Evolutionary conservation across 2,797 vertebrate species (phyloP).

Genomic region (Amazona ochrocephala): DNA sequence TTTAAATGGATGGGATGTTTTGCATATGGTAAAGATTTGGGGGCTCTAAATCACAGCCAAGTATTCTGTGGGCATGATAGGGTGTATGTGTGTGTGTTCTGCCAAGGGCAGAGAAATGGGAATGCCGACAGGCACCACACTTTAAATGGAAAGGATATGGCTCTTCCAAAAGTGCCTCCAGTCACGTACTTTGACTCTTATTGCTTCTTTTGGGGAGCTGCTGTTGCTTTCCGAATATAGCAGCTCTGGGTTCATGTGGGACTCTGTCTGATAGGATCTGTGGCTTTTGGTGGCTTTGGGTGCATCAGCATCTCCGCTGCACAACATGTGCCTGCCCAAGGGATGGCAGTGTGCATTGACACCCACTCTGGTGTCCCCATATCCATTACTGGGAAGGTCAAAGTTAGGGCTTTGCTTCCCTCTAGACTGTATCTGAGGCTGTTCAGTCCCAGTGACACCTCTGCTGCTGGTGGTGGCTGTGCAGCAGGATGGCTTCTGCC

Average conservation of each 20-base stretch:
- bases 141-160: neutral
- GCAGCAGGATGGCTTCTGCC: neutral
- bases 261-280: neutral
- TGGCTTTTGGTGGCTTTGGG: neutral
- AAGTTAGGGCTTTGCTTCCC: too few species aligned
- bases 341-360: neutral
- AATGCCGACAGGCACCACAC: neutral
- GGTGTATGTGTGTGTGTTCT: rapidly evolving
- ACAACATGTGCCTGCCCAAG: rapidly evolving
- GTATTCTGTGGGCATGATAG: neutral
- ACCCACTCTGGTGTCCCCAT: neutral
- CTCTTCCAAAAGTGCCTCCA: neutral
- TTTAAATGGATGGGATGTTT: slow-evolving; percentile 34
- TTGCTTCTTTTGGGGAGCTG: neutral
- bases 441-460: neutral
- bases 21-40: slow-evolving; percentile 2
- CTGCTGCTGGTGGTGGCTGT: neutral
- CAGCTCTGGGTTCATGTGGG: neutral
- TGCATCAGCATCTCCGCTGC: rapidly evolving
- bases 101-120: neutral
- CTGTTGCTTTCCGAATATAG: neutral
- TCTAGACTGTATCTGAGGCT: neutral
- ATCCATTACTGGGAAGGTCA: neutral
- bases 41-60: neutral
- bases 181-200: neutral